Base-by-base conservation (phyloP, 2,797 vertebrate species). In the Furcifer pardalis region DNA sequence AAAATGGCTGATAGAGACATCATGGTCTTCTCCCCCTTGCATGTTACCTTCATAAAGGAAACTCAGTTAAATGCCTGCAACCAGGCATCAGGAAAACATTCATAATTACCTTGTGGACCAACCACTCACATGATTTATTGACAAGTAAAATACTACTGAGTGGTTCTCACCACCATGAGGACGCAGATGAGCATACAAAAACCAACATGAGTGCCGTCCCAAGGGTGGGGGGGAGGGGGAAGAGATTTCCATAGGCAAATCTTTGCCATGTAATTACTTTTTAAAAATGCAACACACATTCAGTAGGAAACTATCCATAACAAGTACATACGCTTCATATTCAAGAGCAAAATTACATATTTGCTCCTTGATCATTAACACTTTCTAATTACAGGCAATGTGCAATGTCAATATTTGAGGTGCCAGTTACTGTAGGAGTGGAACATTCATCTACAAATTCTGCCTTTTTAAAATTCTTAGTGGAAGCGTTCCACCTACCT, bases 301-400 rank as follows among this genome's bases (percentile, higher is more conserved):
- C n/a, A 77, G 68, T 10, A 23, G 35, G 37, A 30, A 59, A 75
- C 19, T 81, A 59, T 66, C 46, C 76, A 40, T 37, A 75, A 2
- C 52, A 60, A 81, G 44, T 21, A 40, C 17, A 89, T 83, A 89
- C 84, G 85, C 63, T 82, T 88, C 88, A 84, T 90, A 80, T 91
- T 88, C 72, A 37, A 88, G 83, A 69, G 88, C 52, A 80, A 88
- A 93, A 91, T 90, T 83, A 82, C 17, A 30, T 87, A 87, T 77
- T 79, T 86, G 88, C 87, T 89, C 79, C 92, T 91, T 91, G 89
- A 91, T 91, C 88, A 86, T 91, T 92, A 93, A 80, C 25, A 84
- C 89, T 84, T 91, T 89, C 81, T 84, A 90, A 93, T 83, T 69
- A 90, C 81, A 86, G 90, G 88, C 90, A 91, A 89, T 89, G 91